Conservation (phyloP, 2,888 invertebrate species). For the Aelia acuminata region DNA sequence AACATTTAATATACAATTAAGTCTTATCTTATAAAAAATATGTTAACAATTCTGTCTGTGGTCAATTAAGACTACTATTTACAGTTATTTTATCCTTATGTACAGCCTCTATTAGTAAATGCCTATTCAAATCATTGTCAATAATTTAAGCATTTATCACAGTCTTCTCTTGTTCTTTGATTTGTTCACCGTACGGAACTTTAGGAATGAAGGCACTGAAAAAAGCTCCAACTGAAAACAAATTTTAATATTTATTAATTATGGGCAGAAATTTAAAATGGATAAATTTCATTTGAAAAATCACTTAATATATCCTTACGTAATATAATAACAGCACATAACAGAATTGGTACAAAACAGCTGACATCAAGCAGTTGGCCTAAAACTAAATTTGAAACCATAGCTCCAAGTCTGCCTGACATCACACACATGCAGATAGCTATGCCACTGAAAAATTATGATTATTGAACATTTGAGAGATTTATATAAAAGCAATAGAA, state of each 20-base stretch:
- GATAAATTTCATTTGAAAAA: background rate
- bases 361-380: slow-evolving; percentile 76
- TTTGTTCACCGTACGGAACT: slow-evolving; percentile 60
- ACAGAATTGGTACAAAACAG: slow-evolving; percentile 76
- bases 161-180: slow-evolving; percentile 44
- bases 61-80: slow-evolving; percentile 14
- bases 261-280: background rate
- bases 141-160: slow-evolving; percentile 51
- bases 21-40: background rate
- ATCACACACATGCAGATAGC: slow-evolving; percentile 78
- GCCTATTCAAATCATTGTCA: background rate
- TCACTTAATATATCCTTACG: slow-evolving; percentile 69
- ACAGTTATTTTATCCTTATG: slow-evolving; percentile 5
- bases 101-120: background rate
- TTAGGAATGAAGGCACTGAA: slow-evolving; percentile 63
- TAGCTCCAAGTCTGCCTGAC: slow-evolving; percentile 78
- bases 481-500: too few relatives aligned
- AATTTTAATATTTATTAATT: background rate
- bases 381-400: slow-evolving; percentile 77
- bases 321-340: slow-evolving; percentile 74
- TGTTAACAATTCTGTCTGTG: background rate
- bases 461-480: background rate
- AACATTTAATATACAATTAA: background rate
- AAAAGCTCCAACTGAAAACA: slow-evolving; percentile 62
- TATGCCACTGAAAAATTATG: slow-evolving; percentile 72